Conservation (phyloP, 1,140 invertebrate genomes). For the Bombus impatiens region DNA sequence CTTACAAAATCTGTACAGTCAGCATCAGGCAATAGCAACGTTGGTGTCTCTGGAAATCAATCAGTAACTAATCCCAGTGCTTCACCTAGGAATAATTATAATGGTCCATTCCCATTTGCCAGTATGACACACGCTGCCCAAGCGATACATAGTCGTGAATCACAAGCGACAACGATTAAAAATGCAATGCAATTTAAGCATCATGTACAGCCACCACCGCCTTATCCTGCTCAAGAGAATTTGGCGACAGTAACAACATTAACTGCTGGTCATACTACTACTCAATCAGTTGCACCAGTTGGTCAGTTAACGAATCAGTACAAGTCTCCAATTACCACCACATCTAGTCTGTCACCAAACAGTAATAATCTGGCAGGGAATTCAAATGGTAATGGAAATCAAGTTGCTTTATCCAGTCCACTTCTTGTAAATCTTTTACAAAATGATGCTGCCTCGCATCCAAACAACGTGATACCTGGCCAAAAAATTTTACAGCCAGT, state of each 20-base stretch:
- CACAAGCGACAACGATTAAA: constrained; percentile 73
- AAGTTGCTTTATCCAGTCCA: constrained; percentile 92
- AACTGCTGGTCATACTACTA: constrained; percentile 71
- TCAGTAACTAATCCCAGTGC: constrained; percentile 68
- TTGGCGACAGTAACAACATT: constrained; percentile 68
- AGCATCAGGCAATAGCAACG: constrained; percentile 67
- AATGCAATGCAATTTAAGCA: constrained; percentile 82
- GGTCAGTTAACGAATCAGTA: constrained; percentile 73
- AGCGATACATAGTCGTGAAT: constrained; percentile 83
- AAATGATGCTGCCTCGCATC: constrained; percentile 87
- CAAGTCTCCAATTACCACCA: constrained; percentile 71
- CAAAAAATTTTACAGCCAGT: constrained; percentile 83
- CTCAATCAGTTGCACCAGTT: constrained; percentile 67
- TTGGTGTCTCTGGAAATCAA: constrained; percentile 67
- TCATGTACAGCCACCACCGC: constrained; percentile 80
- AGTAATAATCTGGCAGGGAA: constrained; percentile 64
- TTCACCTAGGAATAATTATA: constrained; percentile 82
- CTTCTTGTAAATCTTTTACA: constrained; percentile 95
- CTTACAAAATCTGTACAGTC: constrained; percentile 77
- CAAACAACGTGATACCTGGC: constrained; percentile 76
- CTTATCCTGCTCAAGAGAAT: constrained; percentile 79
- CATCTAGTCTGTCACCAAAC: constrained; percentile 78
- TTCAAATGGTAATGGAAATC: constrained; percentile 78
- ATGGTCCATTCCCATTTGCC: constrained; percentile 91
- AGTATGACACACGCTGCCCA: constrained; percentile 94